These are phyloP conservation scores for Anaspis maculata DNA, from an alignment of 2,888 invertebrate genomes.

Conservation along the genomic window DNA sequence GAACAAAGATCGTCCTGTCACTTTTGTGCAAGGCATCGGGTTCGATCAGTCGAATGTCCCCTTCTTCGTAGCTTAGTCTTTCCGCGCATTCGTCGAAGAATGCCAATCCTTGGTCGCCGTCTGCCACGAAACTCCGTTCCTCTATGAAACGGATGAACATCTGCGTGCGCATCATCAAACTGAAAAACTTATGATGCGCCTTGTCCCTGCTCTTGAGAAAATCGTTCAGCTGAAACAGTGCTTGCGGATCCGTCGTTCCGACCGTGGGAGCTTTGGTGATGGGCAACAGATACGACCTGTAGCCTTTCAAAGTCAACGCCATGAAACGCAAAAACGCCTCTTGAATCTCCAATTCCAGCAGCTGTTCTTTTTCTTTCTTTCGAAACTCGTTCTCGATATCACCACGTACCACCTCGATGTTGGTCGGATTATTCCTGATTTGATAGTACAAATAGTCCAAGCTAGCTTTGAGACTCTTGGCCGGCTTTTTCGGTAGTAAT, in stretches of 20 bases:
- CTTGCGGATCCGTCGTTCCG: slow-evolving; percentile 90
- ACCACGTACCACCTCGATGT: slow-evolving; percentile 12
- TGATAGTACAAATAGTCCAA: slow-evolving; percentile 67
- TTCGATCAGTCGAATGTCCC: slow-evolving; percentile 63
- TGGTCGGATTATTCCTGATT: slow-evolving; percentile 41
- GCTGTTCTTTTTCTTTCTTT: slow-evolving; percentile 73
- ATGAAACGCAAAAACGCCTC: slow-evolving; percentile 95
- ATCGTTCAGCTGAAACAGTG: slow-evolving; percentile 87
- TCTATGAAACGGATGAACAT: slow-evolving; percentile 98
- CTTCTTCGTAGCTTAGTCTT: slow-evolving; percentile 53
- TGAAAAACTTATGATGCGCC: slow-evolving; percentile 82
- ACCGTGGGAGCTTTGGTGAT: slow-evolving; percentile 90
- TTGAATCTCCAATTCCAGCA: slow-evolving; percentile 88
- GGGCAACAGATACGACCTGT: slow-evolving; percentile 78
- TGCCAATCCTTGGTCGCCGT: slow-evolving; percentile 89
- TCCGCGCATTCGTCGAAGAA: slow-evolving; percentile 98
- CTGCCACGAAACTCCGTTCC: slow-evolving; percentile 97
- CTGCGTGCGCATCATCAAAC: slow-evolving; percentile 84
- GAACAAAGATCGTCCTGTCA: slow-evolving; percentile 90
- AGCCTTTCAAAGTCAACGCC: slow-evolving; percentile 86
- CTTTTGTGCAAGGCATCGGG: slow-evolving; percentile 69
- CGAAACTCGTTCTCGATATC: slow-evolving; percentile 73
- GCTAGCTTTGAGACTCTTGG: slow-evolving; percentile 69
- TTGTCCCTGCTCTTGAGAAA: slow-evolving; percentile 86
- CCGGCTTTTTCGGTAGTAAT: slow-evolving; percentile 79